Evolutionary conservation across 2,888 invertebrate genomes (phyloP).

Genomic region (Temnothorax rugatulus): DNA sequence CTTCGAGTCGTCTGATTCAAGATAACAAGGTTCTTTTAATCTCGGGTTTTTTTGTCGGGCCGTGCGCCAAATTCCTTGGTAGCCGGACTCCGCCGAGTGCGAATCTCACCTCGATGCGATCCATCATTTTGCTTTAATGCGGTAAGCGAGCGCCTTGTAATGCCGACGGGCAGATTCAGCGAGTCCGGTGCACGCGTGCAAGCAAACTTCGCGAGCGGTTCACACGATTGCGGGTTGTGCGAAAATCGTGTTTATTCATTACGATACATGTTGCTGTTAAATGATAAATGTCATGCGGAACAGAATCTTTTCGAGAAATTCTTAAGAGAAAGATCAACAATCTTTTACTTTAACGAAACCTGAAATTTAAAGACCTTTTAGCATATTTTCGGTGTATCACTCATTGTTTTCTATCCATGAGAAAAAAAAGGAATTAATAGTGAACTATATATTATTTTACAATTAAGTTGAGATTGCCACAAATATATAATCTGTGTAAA

Average conservation of each 20-base stretch:
- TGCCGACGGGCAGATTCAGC: slow-evolving; percentile 42
- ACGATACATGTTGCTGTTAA: slow-evolving; percentile 28
- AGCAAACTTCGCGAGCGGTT: slow-evolving; percentile 25
- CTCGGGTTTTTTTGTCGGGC: neutral
- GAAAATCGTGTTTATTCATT: slow-evolving; percentile 41
- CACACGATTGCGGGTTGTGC: slow-evolving; percentile 29
- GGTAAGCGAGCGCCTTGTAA: slow-evolving; percentile 39
- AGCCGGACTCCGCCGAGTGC: slow-evolving; percentile 39
- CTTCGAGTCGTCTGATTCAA: neutral
- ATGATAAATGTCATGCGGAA: slow-evolving; percentile 28
- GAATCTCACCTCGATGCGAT: slow-evolving; percentile 46
- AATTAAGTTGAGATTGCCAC: neutral
- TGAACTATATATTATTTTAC: neutral
- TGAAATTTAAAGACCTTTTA: neutral
- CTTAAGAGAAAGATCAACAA: neutral
- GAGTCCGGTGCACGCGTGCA: slow-evolving; percentile 32
- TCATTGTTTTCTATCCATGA: neutral
- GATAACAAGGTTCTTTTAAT: slow-evolving; percentile 37
- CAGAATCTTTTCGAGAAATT: slow-evolving; percentile 1
- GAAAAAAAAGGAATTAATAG: neutral
- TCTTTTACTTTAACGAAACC: neutral
- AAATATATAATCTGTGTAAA: neutral
- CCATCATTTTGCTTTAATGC: slow-evolving; percentile 58
- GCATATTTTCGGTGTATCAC: neutral
- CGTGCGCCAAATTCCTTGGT: slow-evolving; percentile 40